phyloP scores from a whole-genome alignment of 2,113 vertebrate species.

The pig (Sus scrofa) region T2T-Sscrofa CM000819.6:107457001-107457500 shows the following conservation, averaged over 20 bases:
- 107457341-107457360: neutral
- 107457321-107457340: neutral
- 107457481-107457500: no score
- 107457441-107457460: no score
- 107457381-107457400: no score
- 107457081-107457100: neutral
- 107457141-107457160: neutral
- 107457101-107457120: neutral
- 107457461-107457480: no score
- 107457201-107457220: neutral
- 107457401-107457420: no score
- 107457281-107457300: neutral
- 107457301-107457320: neutral
- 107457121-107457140: neutral
- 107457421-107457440: no score
- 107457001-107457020: neutral
- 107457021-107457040: neutral
- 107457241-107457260: neutral
- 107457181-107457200: neutral
- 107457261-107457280: constrained; percentile 27
- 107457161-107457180: neutral
- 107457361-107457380: no score
- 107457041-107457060: neutral
- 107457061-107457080: neutral
- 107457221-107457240: neutral